phyloP scores from a whole-genome alignment of 1,140 invertebrate species.

The Dendrolimus kikuchii region DNA sequence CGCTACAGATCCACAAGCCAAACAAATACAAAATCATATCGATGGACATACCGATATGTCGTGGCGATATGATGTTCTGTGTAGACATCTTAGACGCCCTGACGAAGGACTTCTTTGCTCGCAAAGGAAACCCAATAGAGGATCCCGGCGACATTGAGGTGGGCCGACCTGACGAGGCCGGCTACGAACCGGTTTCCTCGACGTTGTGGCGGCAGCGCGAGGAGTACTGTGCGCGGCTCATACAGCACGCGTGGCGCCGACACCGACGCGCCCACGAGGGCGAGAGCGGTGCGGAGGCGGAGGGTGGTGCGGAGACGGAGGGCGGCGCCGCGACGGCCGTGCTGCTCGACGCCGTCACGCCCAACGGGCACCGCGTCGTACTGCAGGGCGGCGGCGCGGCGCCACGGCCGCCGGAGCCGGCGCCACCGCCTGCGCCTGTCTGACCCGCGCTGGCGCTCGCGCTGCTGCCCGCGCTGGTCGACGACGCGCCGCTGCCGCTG shows the following conservation, averaged over 20 bases:
- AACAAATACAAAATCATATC: slow-evolving; percentile 99
- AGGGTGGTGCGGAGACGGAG: slow-evolving; percentile 74
- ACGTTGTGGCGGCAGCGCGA: slow-evolving; percentile 96
- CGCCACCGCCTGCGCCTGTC: slow-evolving; percentile 56
- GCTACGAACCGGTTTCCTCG: slow-evolving; percentile 94
- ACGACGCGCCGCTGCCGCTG: slow-evolving; percentile 48
- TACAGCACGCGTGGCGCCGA: slow-evolving; percentile 94
- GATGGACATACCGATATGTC: slow-evolving; percentile 98
- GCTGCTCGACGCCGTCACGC: slow-evolving; percentile 85
- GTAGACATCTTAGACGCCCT: slow-evolving; percentile 97
- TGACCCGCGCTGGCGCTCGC: slow-evolving; percentile 46
- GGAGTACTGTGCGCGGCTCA: slow-evolving; percentile 95
- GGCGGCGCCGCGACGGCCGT: slow-evolving; percentile 81
- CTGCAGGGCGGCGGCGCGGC: slow-evolving; percentile 86
- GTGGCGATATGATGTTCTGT: slow-evolving; percentile 96
- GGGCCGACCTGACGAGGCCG: slow-evolving; percentile 84
- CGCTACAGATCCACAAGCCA: slow-evolving; percentile 96
- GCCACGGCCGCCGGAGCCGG: slow-evolving; percentile 42
- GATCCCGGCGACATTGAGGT: slow-evolving; percentile 91
- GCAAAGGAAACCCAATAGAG: slow-evolving; percentile 93
- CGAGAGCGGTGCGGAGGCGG: slow-evolving; percentile 69
- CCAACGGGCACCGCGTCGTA: slow-evolving; percentile 91
- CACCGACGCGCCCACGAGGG: slow-evolving; percentile 80
- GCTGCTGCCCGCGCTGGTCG: slow-evolving; percentile 51
- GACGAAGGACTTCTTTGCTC: slow-evolving; percentile 96